Evolutionary conservation across 2,888 invertebrate species (phyloP), one percentile per base, ranked within the genome.

Genomic region (Malthinus flaveolus): DNA sequence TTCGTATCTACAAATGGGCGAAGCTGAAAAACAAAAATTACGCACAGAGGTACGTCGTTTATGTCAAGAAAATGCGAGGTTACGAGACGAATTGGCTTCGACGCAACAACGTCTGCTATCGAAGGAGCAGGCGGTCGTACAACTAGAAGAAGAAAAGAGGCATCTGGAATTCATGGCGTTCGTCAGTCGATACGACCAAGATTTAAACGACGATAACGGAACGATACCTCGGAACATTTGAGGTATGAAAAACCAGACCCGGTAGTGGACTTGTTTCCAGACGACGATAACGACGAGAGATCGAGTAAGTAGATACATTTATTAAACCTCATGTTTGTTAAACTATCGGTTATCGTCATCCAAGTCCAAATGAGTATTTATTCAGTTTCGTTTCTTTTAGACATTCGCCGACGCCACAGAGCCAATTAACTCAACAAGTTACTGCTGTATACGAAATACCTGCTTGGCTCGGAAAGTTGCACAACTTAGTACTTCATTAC

Each of bases 61-160:
- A 61, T 97, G 97, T 78, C 98, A 99, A 81, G 99, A 99, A 82
- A 99, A 99, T 79, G 98, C 97, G 3, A 99, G 99, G 99, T 85
- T 99, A 3, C 83, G 98, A 47, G 99, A 99, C 78, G 99, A 99
- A 80, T 83, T 99, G 60, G 98, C 97, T 44, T 95, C 95, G 49
- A 97, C 98, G 0, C 98, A 99, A 79, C 97, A 98, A 73, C 89
- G 95, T 68, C 85, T 97, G 56, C 97, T 97, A 82, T 89, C 93
- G 11, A 96, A 96, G 32, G 97, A 98, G 76, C 97, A 98, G 80
- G 85, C 90, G 49, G 93, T 97, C 9, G 97, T 97, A 5, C 95
- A 96, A 79, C 81, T 99, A 56, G 98, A 99, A 77, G 97, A 96
- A 76, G 97, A 98, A 71, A 97, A 97, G 78, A 95, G 95, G 76